These are phyloP conservation scores for Megathymus violae DNA, from an alignment of 1,140 invertebrate species.

Conservation along the genomic window DNA sequence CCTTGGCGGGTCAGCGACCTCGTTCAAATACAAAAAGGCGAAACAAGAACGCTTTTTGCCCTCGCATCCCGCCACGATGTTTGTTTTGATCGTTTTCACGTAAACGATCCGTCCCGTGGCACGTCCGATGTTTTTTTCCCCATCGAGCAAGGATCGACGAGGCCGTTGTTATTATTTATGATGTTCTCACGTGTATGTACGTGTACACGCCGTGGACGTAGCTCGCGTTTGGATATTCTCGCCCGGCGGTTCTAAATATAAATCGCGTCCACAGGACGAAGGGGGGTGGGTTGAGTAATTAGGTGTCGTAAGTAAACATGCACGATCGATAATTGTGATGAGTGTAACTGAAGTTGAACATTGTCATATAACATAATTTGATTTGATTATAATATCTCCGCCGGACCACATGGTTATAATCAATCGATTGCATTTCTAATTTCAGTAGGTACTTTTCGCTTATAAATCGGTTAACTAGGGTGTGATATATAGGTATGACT, in stretches of 20 bases:
- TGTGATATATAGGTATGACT: no score
- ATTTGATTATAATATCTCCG: not conserved
- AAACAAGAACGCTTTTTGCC: conserved; percentile 63
- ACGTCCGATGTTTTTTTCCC: conserved; percentile 55
- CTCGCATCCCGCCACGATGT: conserved; percentile 59
- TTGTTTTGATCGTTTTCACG: conserved; percentile 79
- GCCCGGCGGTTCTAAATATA: conserved; percentile 11
- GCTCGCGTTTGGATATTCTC: conserved; percentile 7
- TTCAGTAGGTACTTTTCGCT: no score
- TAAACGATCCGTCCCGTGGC: conserved; percentile 63
- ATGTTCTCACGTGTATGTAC: conserved; percentile 39
- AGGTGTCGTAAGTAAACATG: not conserved
- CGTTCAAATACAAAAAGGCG: conserved; percentile 57
- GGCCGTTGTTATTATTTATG: conserved; percentile 58
- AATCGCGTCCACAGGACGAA: not conserved
- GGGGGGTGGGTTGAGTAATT: conserved; percentile 13
- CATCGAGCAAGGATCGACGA: conserved; percentile 44
- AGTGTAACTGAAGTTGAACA: not conserved
- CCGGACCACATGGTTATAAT: no score
- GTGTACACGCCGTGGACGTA: conserved; percentile 12
- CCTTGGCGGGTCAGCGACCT: conserved; percentile 75
- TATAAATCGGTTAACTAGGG: no score
- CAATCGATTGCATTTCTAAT: no score
- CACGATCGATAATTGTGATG: conserved; percentile 9
- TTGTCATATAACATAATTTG: conserved; percentile 1